A percentile compares a stretch with the other conserved stretches of the same genome.
phyloP scores from a whole-genome alignment of 2,888 invertebrate genomes.

The Tuberolachnus salignus region DNA sequence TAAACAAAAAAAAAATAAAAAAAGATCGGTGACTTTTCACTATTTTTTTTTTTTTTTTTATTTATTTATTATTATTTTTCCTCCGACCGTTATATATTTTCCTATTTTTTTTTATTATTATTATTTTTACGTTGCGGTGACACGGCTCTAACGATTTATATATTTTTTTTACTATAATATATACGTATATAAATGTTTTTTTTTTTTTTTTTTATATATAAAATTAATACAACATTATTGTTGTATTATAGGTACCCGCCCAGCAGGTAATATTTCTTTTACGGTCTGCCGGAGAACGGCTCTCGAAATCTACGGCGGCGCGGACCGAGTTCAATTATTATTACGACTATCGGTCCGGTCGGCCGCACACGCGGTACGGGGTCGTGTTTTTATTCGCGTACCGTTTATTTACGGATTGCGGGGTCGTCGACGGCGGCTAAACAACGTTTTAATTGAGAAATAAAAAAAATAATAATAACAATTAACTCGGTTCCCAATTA shows the following conservation, averaged over 20 bases:
- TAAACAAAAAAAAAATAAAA: too few relatives aligned
- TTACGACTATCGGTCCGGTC: slow-evolving; percentile 9
- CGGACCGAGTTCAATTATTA: neutral
- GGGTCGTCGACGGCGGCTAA: slow-evolving; percentile 11
- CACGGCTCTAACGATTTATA: too few relatives aligned
- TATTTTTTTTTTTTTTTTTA: neutral
- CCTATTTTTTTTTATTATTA: too few relatives aligned
- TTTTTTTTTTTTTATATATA: too few relatives aligned
- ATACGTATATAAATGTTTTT: too few relatives aligned
- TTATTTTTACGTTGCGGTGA: too few relatives aligned
- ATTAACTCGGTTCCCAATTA: neutral
- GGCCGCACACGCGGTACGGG: neutral
- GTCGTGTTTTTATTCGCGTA: slow-evolving; percentile 11
- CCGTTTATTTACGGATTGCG: slow-evolving; percentile 29
- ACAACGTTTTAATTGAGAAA: slow-evolving; percentile 43
- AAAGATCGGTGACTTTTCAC: neutral
- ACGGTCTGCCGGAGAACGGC: neutral
- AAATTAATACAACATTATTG: too few relatives aligned
- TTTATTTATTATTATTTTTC: too few relatives aligned
- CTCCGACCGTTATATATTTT: too few relatives aligned
- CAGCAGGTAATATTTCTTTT: slow-evolving; percentile 29
- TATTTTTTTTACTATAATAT: too few relatives aligned
- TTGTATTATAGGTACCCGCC: too few relatives aligned
- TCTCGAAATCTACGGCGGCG: neutral
- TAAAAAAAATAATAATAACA: slow-evolving; percentile 23